These are phyloP conservation scores for Corythoichthys haematopterus DNA, from an alignment of 2,113 vertebrate genomes.

Conservation along the genomic window DNA sequence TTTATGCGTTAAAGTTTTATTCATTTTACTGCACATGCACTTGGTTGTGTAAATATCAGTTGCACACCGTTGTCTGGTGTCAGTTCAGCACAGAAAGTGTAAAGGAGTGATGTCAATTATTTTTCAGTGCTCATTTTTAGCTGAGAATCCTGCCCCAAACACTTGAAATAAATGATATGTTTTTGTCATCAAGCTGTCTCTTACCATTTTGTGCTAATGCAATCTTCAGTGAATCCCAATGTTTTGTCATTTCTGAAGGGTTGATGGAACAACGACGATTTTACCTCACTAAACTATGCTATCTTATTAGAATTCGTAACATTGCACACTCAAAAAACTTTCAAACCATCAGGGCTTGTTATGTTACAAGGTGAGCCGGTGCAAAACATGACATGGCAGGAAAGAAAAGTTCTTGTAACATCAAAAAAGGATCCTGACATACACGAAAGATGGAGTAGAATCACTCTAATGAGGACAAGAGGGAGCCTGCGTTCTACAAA, in stretches of 20 bases:
- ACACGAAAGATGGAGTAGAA: neutral
- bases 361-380: slow-evolving; percentile 7
- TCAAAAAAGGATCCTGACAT: neutral
- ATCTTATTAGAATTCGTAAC: slow-evolving; percentile 12
- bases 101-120: neutral
- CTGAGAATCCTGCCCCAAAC: neutral
- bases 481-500: neutral
- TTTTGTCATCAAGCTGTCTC: neutral
- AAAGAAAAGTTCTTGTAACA: neutral
- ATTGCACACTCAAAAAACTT: slow-evolving; percentile 13
- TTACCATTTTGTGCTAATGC: neutral
- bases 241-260: slow-evolving; percentile 8
- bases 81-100: neutral
- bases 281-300: neutral
- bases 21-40: neutral
- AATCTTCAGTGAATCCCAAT: neutral
- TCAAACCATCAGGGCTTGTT: slow-evolving; percentile 10
- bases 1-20: neutral
- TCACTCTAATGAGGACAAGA: neutral
- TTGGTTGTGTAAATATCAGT: neutral
- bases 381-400: neutral
- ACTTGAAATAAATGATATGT: neutral
- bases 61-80: neutral
- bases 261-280: slow-evolving; percentile 9
- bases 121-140: neutral